Evolutionary conservation across 2,797 vertebrate species (phyloP), one percentile per base, ranked within the genome.

Genomic region (Sciurus vulgaris): DNA sequence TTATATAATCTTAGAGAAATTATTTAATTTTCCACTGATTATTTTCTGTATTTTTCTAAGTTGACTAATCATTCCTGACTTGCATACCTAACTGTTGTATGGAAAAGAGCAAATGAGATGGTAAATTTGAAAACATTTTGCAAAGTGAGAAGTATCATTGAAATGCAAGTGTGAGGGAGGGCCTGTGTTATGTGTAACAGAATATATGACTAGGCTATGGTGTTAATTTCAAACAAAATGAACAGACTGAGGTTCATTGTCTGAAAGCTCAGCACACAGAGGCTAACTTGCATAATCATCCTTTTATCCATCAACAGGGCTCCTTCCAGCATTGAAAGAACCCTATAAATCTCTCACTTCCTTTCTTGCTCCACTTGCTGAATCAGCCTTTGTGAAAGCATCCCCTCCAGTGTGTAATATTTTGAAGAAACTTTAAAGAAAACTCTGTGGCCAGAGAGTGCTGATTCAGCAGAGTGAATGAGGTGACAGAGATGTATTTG

Each of bases 401-500:
- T 94, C 35, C 73, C 84, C 85, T 97, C 77, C 33, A 70, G 89
- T 94, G 74, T 44, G 0, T 2, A 85, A 63, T 89, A 85, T 96
- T 96, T 93, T 96, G 65, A 96, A 91, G 85, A 94, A 97, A 96
- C 20, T 81, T 94, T 86, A 88, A 96, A 91, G 88, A 95, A 97
- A 97, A 96, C 67, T 94, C 67, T 96, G 38, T 89, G 41, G 20
- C 49, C 78, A 86, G 30, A 91, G 83, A 94, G 44, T 94, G 95
- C 95, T 92, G 95, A 96, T 81, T 97, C 86, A 95, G 93, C 90
- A 54, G 30, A 95, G n/a, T 44, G 12, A 96, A 96, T 56, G 26
- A 93, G 47, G 59, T 83, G 76, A 96, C 92, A 85, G 26, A 93
- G 69, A 90, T 94, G 10, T 51, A 96, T 96, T 93, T 95, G 69